phyloP scores from a whole-genome alignment of 1,140 invertebrate species.

The Zaprionus camerounensis region DNA sequence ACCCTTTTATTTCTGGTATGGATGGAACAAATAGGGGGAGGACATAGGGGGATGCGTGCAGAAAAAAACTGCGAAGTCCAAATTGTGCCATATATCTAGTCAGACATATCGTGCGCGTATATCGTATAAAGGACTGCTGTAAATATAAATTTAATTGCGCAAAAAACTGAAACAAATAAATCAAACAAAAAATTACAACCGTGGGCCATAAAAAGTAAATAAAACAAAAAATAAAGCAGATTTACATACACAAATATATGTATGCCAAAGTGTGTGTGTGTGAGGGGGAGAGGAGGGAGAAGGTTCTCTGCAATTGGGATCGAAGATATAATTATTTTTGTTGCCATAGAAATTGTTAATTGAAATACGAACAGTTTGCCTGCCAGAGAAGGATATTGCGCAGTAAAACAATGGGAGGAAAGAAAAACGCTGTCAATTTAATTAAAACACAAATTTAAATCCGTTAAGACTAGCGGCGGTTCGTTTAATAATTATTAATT shows the following conservation, averaged over 20 bases:
- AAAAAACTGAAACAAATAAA: conserved; percentile 63
- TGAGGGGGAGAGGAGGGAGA: neutral
- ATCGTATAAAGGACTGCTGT: conserved; percentile 49
- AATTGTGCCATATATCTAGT: conserved; percentile 55
- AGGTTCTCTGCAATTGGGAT: conserved; percentile 8
- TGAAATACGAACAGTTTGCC: conserved; percentile 47
- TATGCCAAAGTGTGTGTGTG: neutral
- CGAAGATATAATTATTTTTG: conserved; percentile 50
- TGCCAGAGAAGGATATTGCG: neutral
- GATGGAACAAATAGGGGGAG: neutral
- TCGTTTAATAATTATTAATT: neutral
- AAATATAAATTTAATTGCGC: conserved; percentile 80
- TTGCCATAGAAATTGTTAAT: conserved; percentile 63
- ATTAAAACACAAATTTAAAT: conserved; percentile 21
- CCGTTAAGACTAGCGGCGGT: neutral
- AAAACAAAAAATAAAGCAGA: conserved; percentile 11
- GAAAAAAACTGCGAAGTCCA: conserved; percentile 7
- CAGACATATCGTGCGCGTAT: conserved; percentile 48
- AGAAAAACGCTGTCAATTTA: conserved; percentile 14
- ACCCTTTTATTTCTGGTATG: conserved; percentile 27
- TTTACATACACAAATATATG: neutral
- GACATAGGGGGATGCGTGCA: neutral
- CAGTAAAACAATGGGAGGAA: conserved; percentile 10
- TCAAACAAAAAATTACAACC: conserved; percentile 46
- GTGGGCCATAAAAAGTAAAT: conserved; percentile 5